A percentile compares a stretch with the other conserved stretches of the same genome.
Conservation (phyloP, 1,140 invertebrate genomes). For the Meteorus sp. region DNA sequence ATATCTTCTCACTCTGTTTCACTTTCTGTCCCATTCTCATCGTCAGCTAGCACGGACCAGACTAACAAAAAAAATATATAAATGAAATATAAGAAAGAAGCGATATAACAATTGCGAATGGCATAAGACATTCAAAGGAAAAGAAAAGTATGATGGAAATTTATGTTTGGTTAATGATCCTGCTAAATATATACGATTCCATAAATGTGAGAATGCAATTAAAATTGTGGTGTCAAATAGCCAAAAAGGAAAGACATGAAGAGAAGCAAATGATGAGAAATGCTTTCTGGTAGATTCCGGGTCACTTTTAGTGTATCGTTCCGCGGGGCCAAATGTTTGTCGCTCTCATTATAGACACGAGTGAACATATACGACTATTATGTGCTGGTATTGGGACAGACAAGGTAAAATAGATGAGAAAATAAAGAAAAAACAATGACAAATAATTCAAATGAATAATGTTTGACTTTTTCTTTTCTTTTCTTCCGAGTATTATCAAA, state of each 20-base stretch:
- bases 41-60: background rate
- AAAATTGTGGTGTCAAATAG: background rate
- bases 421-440: background rate
- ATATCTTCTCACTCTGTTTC: slow-evolving; percentile 11
- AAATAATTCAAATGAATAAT: background rate
- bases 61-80: background rate
- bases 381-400: background rate
- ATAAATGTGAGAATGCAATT: background rate
- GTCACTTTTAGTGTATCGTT: slow-evolving; percentile 13
- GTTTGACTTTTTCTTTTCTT: background rate
- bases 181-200: too few species aligned
- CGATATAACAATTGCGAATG: too few species aligned
- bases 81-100: background rate
- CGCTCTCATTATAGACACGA: slow-evolving; percentile 14
- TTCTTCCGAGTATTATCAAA: too few species aligned
- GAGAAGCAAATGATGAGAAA: background rate
- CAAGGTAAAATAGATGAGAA: background rate
- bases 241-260: background rate
- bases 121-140: too few species aligned
- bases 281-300: slow-evolving; percentile 12
- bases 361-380: slow-evolving; percentile 2
- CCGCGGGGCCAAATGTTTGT: slow-evolving; percentile 7
- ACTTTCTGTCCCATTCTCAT: background rate
- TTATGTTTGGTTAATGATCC: too few species aligned
- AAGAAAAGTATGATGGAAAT: background rate